A percentile compares a stretch with the other conserved stretches of the same genome.
These are phyloP conservation scores for Lepisosteus osseus DNA, from an alignment of 2,113 vertebrate genomes.

Conservation along the genomic window DNA sequence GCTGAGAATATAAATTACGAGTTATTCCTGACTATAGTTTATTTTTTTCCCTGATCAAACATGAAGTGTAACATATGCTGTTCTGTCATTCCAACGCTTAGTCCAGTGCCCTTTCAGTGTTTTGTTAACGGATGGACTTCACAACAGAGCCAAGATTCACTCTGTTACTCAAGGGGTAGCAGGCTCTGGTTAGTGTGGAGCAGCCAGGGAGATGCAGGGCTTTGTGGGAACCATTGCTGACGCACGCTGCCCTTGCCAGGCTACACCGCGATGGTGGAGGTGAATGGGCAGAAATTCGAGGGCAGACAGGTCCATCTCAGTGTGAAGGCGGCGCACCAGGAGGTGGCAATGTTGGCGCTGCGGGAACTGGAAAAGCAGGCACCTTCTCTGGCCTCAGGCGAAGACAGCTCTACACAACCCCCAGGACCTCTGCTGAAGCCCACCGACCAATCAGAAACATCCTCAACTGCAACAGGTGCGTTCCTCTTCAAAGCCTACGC, in stretches of 20 bases:
- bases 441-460: slow-evolving; percentile 1
- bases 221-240: not conserved
- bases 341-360: slow-evolving; percentile 39
- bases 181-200: not conserved
- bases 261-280: slow-evolving; percentile 29
- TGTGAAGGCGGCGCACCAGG: slow-evolving; percentile 38
- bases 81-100: not conserved
- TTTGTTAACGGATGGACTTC: not conserved
- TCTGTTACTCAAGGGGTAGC: not conserved
- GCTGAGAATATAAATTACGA: no score
- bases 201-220: no score
- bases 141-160: not conserved
- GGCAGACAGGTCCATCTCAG: slow-evolving; percentile 14
- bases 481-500: not conserved
- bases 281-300: slow-evolving; percentile 28
- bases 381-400: not conserved
- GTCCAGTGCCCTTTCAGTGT: not conserved
- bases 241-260: slow-evolving; percentile 27
- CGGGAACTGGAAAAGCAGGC: not conserved
- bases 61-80: not conserved
- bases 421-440: not conserved
- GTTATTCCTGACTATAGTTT: no score
- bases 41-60: no score
- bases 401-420: not conserved
- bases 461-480: slow-evolving; percentile 4